A percentile compares a stretch with the other conserved stretches of the same genome.
Conservation (phyloP, 1,140 invertebrate species). For the Hydropsyche tenuis region DNA sequence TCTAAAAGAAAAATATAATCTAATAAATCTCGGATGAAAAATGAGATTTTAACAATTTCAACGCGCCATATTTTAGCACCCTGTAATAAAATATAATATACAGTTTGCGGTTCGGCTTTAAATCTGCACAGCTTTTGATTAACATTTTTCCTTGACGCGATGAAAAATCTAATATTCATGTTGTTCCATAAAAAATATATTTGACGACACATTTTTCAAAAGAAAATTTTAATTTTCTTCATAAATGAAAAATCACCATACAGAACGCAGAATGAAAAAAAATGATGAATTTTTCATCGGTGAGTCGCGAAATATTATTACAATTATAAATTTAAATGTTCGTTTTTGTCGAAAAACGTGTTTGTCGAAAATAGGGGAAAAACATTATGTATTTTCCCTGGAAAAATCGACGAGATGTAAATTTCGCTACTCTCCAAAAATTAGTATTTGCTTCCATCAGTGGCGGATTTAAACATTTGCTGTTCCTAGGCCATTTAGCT, state of each 20-base stretch:
- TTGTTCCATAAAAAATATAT: too few species aligned
- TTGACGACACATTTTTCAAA: too few species aligned
- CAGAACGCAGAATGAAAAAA: too few species aligned
- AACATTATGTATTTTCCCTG: background rate
- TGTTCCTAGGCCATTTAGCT: constrained; percentile 12
- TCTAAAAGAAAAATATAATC: too few species aligned
- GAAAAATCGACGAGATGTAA: constrained; percentile 18
- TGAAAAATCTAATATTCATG: background rate
- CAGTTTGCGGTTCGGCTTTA: background rate
- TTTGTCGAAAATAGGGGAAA: background rate
- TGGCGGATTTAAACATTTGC: constrained; percentile 19
- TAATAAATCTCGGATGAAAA: too few species aligned
- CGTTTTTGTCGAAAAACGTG: background rate
- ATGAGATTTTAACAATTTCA: too few species aligned
- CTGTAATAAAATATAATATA: background rate
- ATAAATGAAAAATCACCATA: too few species aligned
- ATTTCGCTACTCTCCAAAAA: constrained; percentile 16
- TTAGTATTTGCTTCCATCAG: constrained; percentile 24
- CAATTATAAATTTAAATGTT: too few species aligned
- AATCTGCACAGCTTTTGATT: constrained; percentile 4
- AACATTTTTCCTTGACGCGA: constrained; percentile 11
- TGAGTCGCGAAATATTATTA: too few species aligned
- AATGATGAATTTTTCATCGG: too few species aligned
- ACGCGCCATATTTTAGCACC: background rate
- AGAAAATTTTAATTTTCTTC: too few species aligned